Percentiles rank a stretch among this genome's conserved stretches.
phyloP scores from a whole-genome alignment of 2,797 vertebrate genomes.

The Hoplostethus mediterraneus region DNA sequence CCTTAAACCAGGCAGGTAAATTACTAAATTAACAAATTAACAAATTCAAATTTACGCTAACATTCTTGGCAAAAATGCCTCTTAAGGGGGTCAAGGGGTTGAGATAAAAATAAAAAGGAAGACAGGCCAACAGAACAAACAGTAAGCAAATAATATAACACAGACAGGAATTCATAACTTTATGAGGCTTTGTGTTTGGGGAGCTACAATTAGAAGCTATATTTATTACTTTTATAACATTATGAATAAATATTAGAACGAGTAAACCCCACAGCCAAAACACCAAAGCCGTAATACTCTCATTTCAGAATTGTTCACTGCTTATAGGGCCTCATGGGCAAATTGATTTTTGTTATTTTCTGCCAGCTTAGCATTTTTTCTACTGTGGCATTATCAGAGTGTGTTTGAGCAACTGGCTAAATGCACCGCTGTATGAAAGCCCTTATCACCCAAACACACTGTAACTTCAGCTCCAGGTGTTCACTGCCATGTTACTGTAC shows the following conservation, averaged over 20 bases:
- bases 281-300: conserved; percentile 12
- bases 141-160: neutral
- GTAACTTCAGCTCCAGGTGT: conserved; percentile 72
- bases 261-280: conserved; percentile 21
- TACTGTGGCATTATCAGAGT: conserved; percentile 47
- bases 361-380: conserved; percentile 61
- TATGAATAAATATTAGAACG: conserved; percentile 30
- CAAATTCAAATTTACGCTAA: too few species aligned
- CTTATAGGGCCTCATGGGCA: conserved; percentile 28
- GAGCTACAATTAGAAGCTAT: neutral
- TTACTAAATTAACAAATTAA: too few species aligned
- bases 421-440: conserved; percentile 53
- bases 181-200: conserved; percentile 3
- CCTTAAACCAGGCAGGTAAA: too few species aligned
- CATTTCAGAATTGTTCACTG: conserved; percentile 39
- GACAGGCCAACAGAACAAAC: neutral
- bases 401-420: conserved; percentile 62
- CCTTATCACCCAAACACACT: conserved; percentile 65
- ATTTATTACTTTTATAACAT: conserved; percentile 22
- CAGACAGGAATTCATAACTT: conserved; percentile 2
- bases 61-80: too few species aligned
- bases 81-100: neutral
- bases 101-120: neutral
- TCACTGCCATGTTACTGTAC: conserved; percentile 71
- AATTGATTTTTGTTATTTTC: conserved; percentile 66